Evolutionary conservation across 2,113 vertebrate species (phyloP).

Genomic region (Ardeotis arabs): DNA sequence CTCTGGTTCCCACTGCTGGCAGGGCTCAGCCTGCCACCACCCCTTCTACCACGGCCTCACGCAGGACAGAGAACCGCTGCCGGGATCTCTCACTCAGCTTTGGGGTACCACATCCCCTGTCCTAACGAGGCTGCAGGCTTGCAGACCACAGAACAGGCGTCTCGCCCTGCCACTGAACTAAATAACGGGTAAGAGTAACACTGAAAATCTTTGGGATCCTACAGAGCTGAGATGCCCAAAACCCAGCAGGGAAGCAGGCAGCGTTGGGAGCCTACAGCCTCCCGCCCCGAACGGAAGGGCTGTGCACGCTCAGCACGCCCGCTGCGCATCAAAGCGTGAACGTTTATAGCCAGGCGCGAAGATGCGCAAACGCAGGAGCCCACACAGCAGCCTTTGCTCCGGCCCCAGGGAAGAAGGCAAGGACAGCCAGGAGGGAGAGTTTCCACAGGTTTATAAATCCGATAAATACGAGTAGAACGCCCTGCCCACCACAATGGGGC

Average conservation of each 20-base stretch:
- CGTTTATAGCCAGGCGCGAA: neutral
- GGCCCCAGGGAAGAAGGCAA: neutral
- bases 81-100: fast-evolving
- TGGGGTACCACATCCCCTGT: neutral
- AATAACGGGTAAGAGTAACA: neutral
- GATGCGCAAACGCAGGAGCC: fast-evolving
- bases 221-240: neutral
- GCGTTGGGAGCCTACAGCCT: neutral
- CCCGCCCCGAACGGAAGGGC: neutral
- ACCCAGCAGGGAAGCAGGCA: neutral
- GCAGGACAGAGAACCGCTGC: neutral
- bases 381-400: neutral
- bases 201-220: neutral
- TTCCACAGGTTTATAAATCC: conserved; percentile 71
- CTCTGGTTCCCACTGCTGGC: neutral
- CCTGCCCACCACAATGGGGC: conserved; percentile 45
- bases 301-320: neutral
- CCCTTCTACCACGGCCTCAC: neutral
- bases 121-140: neutral
- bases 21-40: neutral
- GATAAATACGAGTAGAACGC: conserved; percentile 50
- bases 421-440: neutral
- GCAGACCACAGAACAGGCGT: neutral
- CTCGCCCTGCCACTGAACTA: fast-evolving
- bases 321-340: neutral